Percentiles rank a stretch among this genome's conserved stretches.
Conservation (phyloP, 2,113 vertebrate species). For the Lycaon pictus region DNA sequence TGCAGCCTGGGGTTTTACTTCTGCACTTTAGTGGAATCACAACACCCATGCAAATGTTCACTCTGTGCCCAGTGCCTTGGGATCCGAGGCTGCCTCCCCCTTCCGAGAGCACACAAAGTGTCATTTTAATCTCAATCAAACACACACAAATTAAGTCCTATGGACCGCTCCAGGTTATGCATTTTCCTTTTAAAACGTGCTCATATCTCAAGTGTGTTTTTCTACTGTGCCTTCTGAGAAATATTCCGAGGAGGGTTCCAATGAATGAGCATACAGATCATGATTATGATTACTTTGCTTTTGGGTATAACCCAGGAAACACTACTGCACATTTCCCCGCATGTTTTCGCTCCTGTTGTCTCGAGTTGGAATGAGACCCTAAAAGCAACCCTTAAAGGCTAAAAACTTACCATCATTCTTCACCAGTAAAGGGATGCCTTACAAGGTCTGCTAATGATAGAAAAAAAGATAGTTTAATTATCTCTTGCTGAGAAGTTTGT, state of each 20-base stretch:
- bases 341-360: not conserved
- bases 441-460: not conserved
- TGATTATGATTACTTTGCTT: not conserved
- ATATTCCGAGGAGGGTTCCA: not conserved
- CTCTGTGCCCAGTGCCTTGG: not conserved
- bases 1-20: constrained; percentile 40
- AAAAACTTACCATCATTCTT: not conserved
- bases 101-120: accelerated
- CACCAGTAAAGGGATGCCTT: not conserved
- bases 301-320: not conserved
- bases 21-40: not conserved
- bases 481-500: not conserved
- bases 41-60: accelerated
- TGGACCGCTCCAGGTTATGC: not conserved
- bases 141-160: not conserved
- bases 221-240: not conserved
- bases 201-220: not conserved
- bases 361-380: not conserved
- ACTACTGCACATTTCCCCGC: accelerated
- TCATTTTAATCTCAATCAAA: not conserved
- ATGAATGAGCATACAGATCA: not conserved
- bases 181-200: not conserved
- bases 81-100: not conserved
- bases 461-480: not conserved
- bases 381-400: not conserved